These are phyloP conservation scores for Himalopsyche phryganea DNA, from an alignment of 1,140 invertebrate species.

Conservation along the genomic window DNA sequence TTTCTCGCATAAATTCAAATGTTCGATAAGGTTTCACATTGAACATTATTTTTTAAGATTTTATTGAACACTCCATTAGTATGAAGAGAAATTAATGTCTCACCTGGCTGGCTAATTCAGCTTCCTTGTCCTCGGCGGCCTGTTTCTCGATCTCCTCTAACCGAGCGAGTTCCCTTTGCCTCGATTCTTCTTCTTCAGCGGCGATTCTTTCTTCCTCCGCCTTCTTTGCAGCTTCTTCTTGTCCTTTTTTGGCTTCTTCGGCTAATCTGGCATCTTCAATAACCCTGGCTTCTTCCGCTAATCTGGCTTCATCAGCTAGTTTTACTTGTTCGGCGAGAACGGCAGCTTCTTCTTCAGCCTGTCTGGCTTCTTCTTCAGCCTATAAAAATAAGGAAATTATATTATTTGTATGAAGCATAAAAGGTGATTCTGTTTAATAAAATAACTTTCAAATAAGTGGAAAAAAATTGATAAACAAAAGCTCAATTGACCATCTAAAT, in stretches of 20 bases:
- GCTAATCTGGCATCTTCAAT: conserved; percentile 53
- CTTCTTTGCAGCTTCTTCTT: conserved; percentile 49
- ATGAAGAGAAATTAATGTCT: too few species aligned
- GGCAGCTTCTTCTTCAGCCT: conserved; percentile 43
- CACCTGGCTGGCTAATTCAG: conserved; percentile 57
- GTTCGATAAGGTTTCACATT: too few species aligned
- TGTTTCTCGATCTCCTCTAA: conserved; percentile 53
- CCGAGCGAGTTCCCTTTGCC: conserved; percentile 53
- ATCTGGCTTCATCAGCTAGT: conserved; percentile 40
- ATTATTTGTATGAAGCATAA: not conserved
- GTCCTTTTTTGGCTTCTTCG: conserved; percentile 45
- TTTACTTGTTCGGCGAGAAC: conserved; percentile 27
- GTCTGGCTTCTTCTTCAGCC: conserved; percentile 18
- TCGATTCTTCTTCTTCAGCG: conserved; percentile 56
- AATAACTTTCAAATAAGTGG: too few species aligned
- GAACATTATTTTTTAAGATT: too few species aligned
- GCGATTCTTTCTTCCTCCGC: conserved; percentile 55
- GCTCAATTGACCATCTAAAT: too few species aligned
- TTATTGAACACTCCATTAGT: too few species aligned
- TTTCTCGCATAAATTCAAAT: not conserved
- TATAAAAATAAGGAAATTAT: not conserved
- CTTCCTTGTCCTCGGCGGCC: conserved; percentile 57
- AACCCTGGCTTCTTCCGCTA: conserved; percentile 48
- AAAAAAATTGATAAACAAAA: too few species aligned
- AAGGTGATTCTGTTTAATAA: not conserved